Evolutionary conservation across 2,888 invertebrate species (phyloP).

Genomic region (Synergus laeviventris): DNA sequence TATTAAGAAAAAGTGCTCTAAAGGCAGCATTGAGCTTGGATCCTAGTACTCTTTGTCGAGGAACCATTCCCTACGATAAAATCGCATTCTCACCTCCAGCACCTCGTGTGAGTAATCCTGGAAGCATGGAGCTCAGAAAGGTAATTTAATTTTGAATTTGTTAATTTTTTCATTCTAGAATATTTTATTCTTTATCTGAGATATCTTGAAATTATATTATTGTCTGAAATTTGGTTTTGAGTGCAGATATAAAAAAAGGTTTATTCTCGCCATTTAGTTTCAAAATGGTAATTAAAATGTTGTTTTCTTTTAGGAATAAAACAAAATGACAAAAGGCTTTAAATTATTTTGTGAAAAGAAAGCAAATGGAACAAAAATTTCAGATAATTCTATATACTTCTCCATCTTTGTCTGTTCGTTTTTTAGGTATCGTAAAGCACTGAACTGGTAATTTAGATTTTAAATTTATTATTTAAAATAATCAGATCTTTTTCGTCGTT

Average conservation of each 20-base stretch:
- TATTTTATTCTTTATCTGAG: neutral
- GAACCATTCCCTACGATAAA: constrained; percentile 71
- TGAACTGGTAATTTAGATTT: neutral
- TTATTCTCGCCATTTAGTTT: too few species aligned
- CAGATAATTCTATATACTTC: too few species aligned
- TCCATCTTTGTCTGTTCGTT: neutral
- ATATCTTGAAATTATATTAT: constrained; percentile 12
- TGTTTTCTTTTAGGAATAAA: too few species aligned
- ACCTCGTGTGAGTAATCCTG: constrained; percentile 65
- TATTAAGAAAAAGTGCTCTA: constrained; percentile 70
- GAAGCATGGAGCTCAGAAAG: constrained; percentile 66
- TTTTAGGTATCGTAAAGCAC: neutral
- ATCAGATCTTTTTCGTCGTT: constrained; percentile 8
- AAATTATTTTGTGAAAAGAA: too few species aligned
- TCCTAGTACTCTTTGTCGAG: constrained; percentile 71
- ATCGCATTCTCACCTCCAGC: constrained; percentile 69
- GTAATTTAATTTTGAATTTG: constrained; percentile 50
- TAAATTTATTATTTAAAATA: neutral
- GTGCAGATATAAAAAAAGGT: too few species aligned
- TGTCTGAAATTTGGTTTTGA: neutral
- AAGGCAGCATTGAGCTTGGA: constrained; percentile 75
- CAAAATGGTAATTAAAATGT: too few species aligned
- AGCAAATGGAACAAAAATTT: too few species aligned
- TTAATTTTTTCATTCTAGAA: neutral
- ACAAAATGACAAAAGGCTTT: too few species aligned